Evolutionary conservation across 1,140 invertebrate species (phyloP).

Genomic region (Adoxophyes honmai): DNA sequence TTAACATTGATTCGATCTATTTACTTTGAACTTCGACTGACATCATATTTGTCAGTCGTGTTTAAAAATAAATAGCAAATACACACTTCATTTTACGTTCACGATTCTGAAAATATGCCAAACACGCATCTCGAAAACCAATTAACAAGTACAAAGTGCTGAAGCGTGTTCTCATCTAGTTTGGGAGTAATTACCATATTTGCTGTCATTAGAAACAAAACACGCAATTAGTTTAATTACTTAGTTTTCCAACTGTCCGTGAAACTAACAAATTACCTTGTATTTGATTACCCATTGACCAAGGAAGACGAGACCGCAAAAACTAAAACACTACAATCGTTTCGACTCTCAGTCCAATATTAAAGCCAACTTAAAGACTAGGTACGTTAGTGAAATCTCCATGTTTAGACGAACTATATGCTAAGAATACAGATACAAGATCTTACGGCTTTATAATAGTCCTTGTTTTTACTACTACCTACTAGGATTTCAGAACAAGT

Average conservation of each 20-base stretch:
- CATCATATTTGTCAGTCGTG: too few species aligned
- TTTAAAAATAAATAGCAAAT: too few species aligned
- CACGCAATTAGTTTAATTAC: neutral
- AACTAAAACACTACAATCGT: neutral
- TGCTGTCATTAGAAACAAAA: neutral
- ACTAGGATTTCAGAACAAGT: too few species aligned
- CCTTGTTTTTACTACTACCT: too few species aligned
- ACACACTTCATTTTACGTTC: neutral
- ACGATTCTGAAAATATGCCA: neutral
- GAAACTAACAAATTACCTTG: slow-evolving; percentile 6
- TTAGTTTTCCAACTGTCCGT: neutral
- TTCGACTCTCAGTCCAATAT: neutral
- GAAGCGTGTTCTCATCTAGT: neutral
- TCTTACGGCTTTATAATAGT: too few species aligned
- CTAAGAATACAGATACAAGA: too few species aligned
- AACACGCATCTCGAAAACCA: neutral
- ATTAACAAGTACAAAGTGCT: neutral
- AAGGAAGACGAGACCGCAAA: neutral
- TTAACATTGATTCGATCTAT: too few species aligned
- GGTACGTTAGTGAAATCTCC: neutral
- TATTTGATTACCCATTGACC: neutral
- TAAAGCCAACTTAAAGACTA: neutral
- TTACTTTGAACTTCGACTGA: too few species aligned
- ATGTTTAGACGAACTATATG: too few species aligned
- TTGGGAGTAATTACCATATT: neutral